A percentile compares a stretch with the other conserved stretches of the same genome.
Evolutionary conservation across 2,113 vertebrate genomes (phyloP).

Genomic region (Alethe castanea): DNA sequence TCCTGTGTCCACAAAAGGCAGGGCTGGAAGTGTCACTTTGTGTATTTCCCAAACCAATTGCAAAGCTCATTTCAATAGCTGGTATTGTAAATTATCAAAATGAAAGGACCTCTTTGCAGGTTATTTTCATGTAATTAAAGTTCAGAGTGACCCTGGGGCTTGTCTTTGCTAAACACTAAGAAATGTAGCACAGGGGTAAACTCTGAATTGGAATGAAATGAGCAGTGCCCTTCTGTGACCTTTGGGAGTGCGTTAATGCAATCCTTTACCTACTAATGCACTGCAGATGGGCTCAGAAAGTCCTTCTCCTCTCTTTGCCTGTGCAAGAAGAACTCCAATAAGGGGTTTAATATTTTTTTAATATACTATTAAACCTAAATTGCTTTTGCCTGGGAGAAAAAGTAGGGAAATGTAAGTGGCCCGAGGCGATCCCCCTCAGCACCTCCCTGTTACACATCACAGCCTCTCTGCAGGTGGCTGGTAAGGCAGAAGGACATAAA

Average conservation of each 20-base stretch:
- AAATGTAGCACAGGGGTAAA: background rate
- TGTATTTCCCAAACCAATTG: constrained; percentile 17
- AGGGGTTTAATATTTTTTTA: background rate
- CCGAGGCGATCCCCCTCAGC: background rate
- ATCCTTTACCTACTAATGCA: background rate
- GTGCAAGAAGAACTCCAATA: background rate
- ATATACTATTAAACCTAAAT: background rate
- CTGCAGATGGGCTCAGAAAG: background rate
- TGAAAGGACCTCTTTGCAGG: background rate
- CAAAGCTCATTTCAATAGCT: background rate
- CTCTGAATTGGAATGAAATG: background rate
- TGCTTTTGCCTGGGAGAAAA: constrained; percentile 1
- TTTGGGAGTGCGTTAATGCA: background rate
- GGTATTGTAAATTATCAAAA: constrained; percentile 1
- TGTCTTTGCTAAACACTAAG: background rate
- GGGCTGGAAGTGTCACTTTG: background rate
- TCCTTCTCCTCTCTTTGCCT: background rate
- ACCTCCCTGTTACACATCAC: background rate
- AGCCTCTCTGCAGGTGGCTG: background rate
- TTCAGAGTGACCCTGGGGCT: background rate
- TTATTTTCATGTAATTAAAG: constrained; percentile 34
- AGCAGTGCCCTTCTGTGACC: background rate
- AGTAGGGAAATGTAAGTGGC: background rate
- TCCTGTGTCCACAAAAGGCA: background rate
- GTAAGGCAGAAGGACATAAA: background rate